Percentiles rank a stretch among this genome's conserved stretches.
Conservation (phyloP, 2,113 vertebrate genomes). For the Chionomys nivalis region DNA sequence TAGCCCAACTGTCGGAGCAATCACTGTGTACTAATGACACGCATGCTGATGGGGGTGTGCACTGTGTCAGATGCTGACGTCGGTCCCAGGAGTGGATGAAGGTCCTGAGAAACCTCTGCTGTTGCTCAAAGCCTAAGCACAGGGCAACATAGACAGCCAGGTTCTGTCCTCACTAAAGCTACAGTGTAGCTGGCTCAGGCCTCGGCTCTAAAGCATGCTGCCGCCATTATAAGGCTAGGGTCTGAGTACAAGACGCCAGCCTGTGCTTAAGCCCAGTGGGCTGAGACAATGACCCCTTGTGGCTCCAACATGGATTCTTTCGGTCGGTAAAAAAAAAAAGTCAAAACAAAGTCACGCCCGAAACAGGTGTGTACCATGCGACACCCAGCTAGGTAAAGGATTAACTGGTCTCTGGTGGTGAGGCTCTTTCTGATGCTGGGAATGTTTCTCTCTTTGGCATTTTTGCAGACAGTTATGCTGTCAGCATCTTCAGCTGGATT, state of each 20-base stretch:
- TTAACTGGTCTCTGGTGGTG: rapidly evolving
- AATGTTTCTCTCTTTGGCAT: not conserved
- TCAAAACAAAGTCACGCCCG: rapidly evolving
- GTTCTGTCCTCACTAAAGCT: rapidly evolving
- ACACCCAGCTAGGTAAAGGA: rapidly evolving
- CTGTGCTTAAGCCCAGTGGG: too few species aligned
- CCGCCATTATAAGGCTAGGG: rapidly evolving
- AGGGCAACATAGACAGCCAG: rapidly evolving
- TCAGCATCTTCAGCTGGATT: rapidly evolving
- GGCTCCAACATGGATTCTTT: not conserved
- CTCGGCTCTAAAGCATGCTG: rapidly evolving
- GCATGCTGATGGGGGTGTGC: rapidly evolving
- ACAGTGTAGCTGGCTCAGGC: not conserved
- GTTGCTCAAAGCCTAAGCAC: not conserved
- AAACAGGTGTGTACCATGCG: not conserved
- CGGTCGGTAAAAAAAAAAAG: not conserved
- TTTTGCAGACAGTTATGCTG: not conserved
- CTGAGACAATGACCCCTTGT: too few species aligned
- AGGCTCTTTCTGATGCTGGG: not conserved
- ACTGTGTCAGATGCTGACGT: rapidly evolving
- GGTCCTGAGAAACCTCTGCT: not conserved
- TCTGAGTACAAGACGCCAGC: rapidly evolving
- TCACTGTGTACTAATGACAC: rapidly evolving
- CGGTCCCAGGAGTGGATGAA: not conserved
- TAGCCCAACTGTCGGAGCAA: rapidly evolving